Conservation (phyloP, 2,113 vertebrate genomes). For the Rhinopomastus cyanomelas region DNA sequence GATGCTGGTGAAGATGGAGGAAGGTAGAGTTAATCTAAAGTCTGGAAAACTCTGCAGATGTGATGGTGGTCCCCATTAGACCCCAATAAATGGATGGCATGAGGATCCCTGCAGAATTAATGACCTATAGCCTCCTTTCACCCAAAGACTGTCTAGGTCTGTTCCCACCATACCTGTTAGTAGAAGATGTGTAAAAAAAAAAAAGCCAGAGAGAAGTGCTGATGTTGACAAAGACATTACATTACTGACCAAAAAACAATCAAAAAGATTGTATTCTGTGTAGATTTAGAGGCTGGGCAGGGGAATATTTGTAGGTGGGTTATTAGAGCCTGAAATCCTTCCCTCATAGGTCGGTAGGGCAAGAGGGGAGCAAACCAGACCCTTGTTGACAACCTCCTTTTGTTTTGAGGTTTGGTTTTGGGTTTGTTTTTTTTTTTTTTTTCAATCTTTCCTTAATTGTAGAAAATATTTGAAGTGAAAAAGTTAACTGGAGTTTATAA, state of each 20-base stretch:
- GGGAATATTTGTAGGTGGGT: neutral
- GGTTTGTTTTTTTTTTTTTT: too few relatives aligned
- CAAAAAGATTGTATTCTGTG: neutral
- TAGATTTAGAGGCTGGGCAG: neutral
- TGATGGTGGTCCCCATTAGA: too few relatives aligned
- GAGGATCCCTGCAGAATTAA: neutral
- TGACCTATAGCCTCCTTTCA: neutral
- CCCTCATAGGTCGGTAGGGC: neutral
- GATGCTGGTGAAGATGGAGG: neutral
- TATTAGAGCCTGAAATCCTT: neutral
- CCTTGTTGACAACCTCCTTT: neutral
- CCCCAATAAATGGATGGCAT: rapidly evolving
- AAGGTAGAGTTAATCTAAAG: neutral
- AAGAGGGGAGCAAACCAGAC: neutral
- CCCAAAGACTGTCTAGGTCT: neutral
- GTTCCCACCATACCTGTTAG: neutral
- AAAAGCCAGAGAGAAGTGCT: neutral
- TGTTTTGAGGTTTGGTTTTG: too few relatives aligned
- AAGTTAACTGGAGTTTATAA: constrained; percentile 35
- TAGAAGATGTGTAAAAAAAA: rapidly evolving
- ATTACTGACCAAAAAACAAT: neutral
- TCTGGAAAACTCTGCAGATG: neutral
- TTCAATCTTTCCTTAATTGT: neutral
- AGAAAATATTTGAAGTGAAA: neutral
- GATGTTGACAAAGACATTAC: neutral